Base-by-base conservation (phyloP, 2,888 invertebrate species). In the Schizaphis graminum region DNA sequence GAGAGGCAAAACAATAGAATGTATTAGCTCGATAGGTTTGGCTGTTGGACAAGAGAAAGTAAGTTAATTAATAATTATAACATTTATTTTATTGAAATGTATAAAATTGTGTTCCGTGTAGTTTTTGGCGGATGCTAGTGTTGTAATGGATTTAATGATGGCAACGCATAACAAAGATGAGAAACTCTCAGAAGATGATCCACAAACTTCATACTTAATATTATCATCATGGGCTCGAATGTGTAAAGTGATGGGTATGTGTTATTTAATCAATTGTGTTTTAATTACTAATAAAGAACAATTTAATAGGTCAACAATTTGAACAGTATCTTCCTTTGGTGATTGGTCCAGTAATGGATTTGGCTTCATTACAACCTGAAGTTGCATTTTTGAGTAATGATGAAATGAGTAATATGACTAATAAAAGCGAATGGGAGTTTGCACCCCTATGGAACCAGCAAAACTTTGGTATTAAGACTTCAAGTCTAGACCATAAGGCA, bases 1-100 rank as follows among this genome's bases (percentile, higher is more conserved):
- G 77, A 97, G 99, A 93, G 99, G 99, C 24, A 99, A 99, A 96
- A 99, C 99, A 3, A 99, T 99, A 95, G 99, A 99, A 96, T 99
- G 99, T 96, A 99, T 99, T 95, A 99, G 99, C 96, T 97, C 99
- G 94, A 99, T 99, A 96, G 99, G 99, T 95, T 95, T 96, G 95
- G 96, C 96, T 94, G 96, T 96, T 90, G 96, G 96, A 24, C 95
- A 96, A 89, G 96, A 96, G 41, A 96, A 96, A 95, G 96, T 96
- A 95, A 93, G 91, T 94, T 53, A 77, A n/a, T 92, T 41, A 86
- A 89, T 57, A 77, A 35, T 77, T 1, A 21, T 21, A 7, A 8
- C 35, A 21, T 77, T 35, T 84, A 86, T 95, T 95, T 95, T 85
- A 87, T 94, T 94, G 28, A 91, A 24, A 84, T 92, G 26, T 61